A percentile compares a stretch with the other conserved stretches of the same genome.
Evolutionary conservation across 2,113 vertebrate species (phyloP).

Genomic region (Carassius gibelio): DNA sequence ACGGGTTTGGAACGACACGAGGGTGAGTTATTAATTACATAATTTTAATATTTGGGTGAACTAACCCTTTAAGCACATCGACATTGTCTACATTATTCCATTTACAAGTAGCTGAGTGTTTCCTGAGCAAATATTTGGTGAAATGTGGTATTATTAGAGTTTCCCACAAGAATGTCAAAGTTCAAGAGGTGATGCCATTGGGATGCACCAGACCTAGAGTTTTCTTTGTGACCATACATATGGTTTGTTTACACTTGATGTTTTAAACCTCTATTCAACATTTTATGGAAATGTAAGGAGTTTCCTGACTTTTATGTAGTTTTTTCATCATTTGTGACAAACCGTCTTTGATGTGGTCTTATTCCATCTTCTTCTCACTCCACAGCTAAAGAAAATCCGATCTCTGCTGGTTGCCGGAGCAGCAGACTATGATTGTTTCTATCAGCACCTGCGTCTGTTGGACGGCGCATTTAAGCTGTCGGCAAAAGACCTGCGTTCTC

Average conservation of each 20-base stretch:
- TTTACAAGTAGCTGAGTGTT: neutral
- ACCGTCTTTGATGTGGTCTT: neutral
- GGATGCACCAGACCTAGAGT: conserved; percentile 11
- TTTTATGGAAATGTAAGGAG: neutral
- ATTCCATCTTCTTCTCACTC: neutral
- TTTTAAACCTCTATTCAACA: neutral
- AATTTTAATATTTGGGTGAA: too few relatives aligned
- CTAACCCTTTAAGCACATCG: too few relatives aligned
- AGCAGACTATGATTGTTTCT: conserved; percentile 90
- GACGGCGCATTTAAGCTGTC: conserved; percentile 97
- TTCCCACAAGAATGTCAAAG: neutral
- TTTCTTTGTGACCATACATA: neutral
- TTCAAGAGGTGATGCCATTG: neutral
- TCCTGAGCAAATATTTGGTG: neutral
- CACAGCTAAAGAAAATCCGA: conserved; percentile 91
- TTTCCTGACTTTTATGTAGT: conserved; percentile 6
- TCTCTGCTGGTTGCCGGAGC: conserved; percentile 93
- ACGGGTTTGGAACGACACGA: too few relatives aligned
- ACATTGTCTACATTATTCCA: neutral
- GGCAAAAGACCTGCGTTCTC: conserved; percentile 94
- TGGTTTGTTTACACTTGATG: neutral
- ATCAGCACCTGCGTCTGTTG: conserved; percentile 91
- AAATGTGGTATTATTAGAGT: neutral
- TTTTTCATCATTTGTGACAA: neutral
- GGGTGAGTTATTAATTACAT: too few relatives aligned